Conservation (phyloP, 2,797 vertebrate species). For the Onychomys leucogaster region DNA sequence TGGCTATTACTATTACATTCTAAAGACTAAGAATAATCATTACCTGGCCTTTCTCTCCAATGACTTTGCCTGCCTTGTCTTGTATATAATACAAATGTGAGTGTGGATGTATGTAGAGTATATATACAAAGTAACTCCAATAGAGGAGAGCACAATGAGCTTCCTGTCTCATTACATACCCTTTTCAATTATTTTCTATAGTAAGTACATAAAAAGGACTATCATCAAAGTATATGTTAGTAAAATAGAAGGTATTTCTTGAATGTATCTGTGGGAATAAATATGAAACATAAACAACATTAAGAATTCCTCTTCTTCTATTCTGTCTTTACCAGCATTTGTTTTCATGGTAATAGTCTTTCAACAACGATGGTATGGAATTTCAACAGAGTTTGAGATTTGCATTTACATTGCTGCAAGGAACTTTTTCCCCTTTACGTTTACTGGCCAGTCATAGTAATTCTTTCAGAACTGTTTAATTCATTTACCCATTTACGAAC, state of each 20-base stretch:
- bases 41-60: neutral
- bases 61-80: neutral
- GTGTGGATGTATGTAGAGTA: neutral
- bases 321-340: neutral
- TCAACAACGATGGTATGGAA: neutral
- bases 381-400: neutral
- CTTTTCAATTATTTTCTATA: conserved; percentile 27
- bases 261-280: neutral
- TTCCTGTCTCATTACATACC: neutral
- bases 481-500: neutral
- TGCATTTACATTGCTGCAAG: neutral
- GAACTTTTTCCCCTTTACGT: neutral
- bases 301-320: neutral
- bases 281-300: neutral
- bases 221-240: neutral
- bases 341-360: neutral
- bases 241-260: neutral
- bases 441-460: neutral
- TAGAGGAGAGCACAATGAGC: neutral
- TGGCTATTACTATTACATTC: neutral
- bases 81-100: neutral
- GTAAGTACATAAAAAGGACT: neutral
- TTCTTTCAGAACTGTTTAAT: neutral
- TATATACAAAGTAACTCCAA: neutral
- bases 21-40: neutral